Conservation (phyloP, 2,888 invertebrate species). For the Nephrotoma appendiculata region DNA sequence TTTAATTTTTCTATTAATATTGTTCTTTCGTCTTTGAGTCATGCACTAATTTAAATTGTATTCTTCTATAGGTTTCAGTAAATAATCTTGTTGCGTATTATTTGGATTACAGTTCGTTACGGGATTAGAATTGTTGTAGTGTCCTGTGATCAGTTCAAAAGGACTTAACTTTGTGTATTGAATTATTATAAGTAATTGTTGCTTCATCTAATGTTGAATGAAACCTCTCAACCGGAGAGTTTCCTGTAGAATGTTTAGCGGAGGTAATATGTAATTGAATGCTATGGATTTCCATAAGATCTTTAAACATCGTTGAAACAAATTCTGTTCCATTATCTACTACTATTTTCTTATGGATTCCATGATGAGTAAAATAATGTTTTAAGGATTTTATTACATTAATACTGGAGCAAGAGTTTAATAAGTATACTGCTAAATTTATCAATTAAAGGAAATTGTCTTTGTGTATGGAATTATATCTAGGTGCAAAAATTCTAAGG, state of each 20-base stretch:
- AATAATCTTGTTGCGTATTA: too few relatives aligned
- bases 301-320: conserved; percentile 6
- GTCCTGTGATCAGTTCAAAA: conserved; percentile 9
- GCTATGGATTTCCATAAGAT: conserved; percentile 5
- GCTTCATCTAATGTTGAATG: conserved; percentile 12
- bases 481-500: not conserved
- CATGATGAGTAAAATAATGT: conserved; percentile 10
- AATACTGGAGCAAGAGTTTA: conserved; percentile 10
- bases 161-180: conserved; percentile 10
- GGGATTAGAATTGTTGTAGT: conserved; percentile 5
- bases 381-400: conserved; percentile 7
- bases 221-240: conserved; percentile 11
- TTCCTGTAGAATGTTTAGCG: conserved; percentile 10
- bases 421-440: conserved; percentile 8
- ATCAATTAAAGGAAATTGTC: conserved; percentile 7
- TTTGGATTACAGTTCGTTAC: not conserved
- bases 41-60: too few relatives aligned
- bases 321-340: conserved; percentile 10
- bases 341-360: conserved; percentile 5
- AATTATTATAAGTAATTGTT: conserved; percentile 6
- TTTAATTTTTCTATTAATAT: not conserved
- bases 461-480: not conserved
- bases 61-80: too few relatives aligned
- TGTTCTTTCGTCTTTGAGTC: too few relatives aligned
- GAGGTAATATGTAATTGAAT: conserved; percentile 8